A percentile compares a stretch with the other conserved stretches of the same genome.
phyloP scores from a whole-genome alignment of 2,113 vertebrate genomes.

The Clarias batrachus region DNA sequence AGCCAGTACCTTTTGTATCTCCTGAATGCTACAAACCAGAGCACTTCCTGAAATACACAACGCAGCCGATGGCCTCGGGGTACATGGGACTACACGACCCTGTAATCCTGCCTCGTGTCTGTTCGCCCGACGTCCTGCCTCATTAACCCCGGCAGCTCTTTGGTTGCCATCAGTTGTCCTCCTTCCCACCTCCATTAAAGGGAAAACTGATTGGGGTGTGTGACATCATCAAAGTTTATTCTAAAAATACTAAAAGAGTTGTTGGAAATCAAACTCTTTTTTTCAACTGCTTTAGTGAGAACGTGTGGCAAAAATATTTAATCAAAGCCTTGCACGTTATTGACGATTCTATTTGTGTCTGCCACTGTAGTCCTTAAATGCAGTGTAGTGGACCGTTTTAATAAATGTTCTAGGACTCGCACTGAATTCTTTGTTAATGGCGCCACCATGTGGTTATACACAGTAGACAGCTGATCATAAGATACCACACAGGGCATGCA shows the following conservation, averaged over 20 bases:
- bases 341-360: neutral
- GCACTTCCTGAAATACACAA: neutral
- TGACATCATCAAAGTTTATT: neutral
- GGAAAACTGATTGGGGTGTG: no score
- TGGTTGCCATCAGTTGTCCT: neutral
- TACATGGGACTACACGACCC: neutral
- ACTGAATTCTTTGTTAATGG: neutral
- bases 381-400: neutral
- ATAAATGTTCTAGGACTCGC: neutral
- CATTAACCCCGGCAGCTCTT: neutral
- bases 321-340: neutral
- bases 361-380: neutral
- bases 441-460: slow-evolving; percentile 22
- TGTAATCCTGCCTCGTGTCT: neutral
- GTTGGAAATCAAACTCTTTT: neutral
- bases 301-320: neutral
- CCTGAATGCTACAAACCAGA: slow-evolving; percentile 18
- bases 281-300: neutral
- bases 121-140: neutral
- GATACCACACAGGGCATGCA: neutral
- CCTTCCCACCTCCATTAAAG: neutral
- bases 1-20: slow-evolving; percentile 33
- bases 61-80: neutral
- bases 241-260: neutral
- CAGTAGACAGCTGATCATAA: neutral